Evolutionary conservation across 2,113 vertebrate genomes (phyloP), one percentile per base, ranked within the genome.

Genomic region (Melanotaenia duboulayi): DNA sequence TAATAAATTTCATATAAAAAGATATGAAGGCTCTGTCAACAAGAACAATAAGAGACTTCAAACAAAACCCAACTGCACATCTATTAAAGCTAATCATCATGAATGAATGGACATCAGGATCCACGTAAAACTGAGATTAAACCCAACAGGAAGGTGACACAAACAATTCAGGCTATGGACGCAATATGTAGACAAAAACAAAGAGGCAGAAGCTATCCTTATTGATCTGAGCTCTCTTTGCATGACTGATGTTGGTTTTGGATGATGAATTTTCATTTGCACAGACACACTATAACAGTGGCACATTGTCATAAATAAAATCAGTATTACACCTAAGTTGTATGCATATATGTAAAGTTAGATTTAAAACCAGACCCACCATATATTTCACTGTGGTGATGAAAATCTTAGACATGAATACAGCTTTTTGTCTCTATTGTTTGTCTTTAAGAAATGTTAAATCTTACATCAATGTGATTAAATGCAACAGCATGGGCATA

Each of bases 381-480:
- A 35, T 5, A 35, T 35, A 35, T 35, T 9, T 9, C 32, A 7
- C 32, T 35, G 28, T 28, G 40, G 11, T 23, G 3, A 0, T 48
- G 46, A n/a, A 48, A 80, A 72, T 75, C 35, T 62, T 50, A 58
- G 40, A 68, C 65, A 35, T 28, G 17, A 32, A 40, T 54, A 50
- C 51, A 63, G 54, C 54, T 58, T 83, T 82, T 81, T 72, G 62
- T 71, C 84, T 80, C 81, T 80, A 87, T 74, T 76, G 72, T 85
- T 86, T 74, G 73, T 42, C 69, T 85, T 83, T 81, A 80, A 76
- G 52, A 65, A 76, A 75, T 48, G 76, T 49, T 86, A 69, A 85
- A 83, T 70, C 66, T 71, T 66, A 63, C 78, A 62, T 48, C 46
- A 80, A 81, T 87, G 40, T 71, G 85, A 89, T 83, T 86, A 59